Evolutionary conservation across 1,140 invertebrate species (phyloP).

Genomic region (Metopolophium dirhodum): DNA sequence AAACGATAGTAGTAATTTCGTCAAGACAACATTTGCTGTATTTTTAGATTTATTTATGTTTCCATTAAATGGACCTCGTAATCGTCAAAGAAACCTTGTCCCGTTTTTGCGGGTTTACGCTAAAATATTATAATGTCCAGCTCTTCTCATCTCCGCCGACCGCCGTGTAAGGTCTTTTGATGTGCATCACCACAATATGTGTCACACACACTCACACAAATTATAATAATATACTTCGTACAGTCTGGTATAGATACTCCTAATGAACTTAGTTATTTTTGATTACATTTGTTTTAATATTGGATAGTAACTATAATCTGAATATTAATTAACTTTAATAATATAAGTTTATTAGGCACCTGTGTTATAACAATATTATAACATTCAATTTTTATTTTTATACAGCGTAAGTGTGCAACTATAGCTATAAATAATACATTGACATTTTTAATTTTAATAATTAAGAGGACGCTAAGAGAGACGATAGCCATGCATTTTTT

Average conservation of each 20-base stretch:
- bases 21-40: background rate
- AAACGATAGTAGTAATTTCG: background rate
- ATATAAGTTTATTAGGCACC: background rate
- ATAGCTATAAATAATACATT: no score
- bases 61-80: background rate
- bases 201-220: background rate
- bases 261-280: background rate
- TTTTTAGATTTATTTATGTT: constrained; percentile 20
- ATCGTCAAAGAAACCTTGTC: background rate
- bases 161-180: background rate
- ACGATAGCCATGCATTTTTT: no score
- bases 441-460: no score
- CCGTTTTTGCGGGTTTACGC: background rate
- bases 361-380: no score
- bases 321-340: background rate
- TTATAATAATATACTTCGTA: background rate
- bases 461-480: no score
- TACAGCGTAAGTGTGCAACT: no score
- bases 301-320: no score
- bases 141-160: background rate
- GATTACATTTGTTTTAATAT: no score
- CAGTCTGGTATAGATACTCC: no score
- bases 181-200: no score
- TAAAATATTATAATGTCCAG: background rate
- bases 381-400: no score